Evolutionary conservation across 2,113 vertebrate species (phyloP).

Genomic region (Echinops telfairi): DNA sequence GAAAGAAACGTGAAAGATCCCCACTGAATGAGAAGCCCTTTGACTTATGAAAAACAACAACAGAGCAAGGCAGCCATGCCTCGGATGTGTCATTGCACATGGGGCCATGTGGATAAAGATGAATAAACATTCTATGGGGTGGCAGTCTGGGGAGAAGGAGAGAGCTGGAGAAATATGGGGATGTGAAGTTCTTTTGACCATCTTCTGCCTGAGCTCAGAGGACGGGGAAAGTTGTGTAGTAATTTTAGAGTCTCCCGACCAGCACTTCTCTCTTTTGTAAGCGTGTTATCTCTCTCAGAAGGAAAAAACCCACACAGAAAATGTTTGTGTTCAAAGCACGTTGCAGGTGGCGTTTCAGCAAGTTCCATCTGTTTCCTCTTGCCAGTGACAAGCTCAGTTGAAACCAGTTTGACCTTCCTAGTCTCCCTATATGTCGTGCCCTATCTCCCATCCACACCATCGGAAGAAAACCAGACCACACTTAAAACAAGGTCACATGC

Average conservation of each 20-base stretch:
- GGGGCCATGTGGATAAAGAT: not conserved
- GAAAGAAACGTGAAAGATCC: slow-evolving; percentile 35
- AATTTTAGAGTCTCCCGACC: not conserved
- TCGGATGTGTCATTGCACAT: not conserved
- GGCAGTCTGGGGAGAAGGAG: not conserved
- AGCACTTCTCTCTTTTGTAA: slow-evolving; percentile 40
- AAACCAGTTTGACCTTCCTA: not conserved
- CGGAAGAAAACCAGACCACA: not conserved
- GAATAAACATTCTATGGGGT: not conserved
- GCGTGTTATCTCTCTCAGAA: slow-evolving; percentile 42
- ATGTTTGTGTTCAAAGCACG: slow-evolving; percentile 30
- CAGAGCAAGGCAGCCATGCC: not conserved
- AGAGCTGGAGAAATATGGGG: not conserved
- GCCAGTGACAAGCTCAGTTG: not conserved
- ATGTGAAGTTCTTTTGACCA: not conserved
- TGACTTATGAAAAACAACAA: slow-evolving; percentile 56
- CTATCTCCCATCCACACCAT: not conserved
- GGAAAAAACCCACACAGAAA: not conserved
- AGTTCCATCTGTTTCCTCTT: slow-evolving; percentile 49
- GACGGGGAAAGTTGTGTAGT: not conserved
- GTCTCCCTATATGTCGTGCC: not conserved
- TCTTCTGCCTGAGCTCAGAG: not conserved
- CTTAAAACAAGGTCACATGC: not conserved
- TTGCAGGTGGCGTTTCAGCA: not conserved
- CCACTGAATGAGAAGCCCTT: not conserved